Evolutionary conservation across 2,888 invertebrate species (phyloP).

Genomic region (Eugnorisma glareosa): DNA sequence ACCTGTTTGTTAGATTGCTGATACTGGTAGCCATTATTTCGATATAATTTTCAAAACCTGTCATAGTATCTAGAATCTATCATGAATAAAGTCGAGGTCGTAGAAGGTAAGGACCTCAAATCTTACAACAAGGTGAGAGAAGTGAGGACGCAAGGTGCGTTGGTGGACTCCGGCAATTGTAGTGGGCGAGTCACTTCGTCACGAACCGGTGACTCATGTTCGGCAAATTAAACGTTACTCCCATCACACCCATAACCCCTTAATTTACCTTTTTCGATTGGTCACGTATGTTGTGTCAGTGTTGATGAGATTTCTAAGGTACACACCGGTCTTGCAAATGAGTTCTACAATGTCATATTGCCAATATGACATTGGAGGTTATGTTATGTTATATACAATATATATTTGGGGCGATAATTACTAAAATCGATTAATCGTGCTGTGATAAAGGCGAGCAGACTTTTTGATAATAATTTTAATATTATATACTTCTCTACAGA

Average conservation of each 20-base stretch:
- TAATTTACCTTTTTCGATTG: constrained; percentile 37
- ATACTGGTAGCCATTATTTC: constrained; percentile 6
- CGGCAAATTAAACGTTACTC: constrained; percentile 62
- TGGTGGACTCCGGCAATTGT: constrained; percentile 67
- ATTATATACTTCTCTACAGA: background rate
- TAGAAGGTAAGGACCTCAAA: constrained; percentile 75
- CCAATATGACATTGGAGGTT: too few relatives aligned
- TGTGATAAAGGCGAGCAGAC: background rate
- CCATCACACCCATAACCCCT: constrained; percentile 63
- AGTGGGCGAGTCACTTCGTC: constrained; percentile 68
- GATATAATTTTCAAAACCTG: constrained; percentile 52
- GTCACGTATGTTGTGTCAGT: constrained; percentile 42
- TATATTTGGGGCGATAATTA: background rate
- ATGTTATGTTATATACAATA: too few relatives aligned
- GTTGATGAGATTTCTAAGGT: constrained; percentile 35
- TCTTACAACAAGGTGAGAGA: constrained; percentile 73
- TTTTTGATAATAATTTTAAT: background rate
- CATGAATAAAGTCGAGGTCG: constrained; percentile 74
- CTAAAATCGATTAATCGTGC: background rate
- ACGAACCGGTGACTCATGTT: constrained; percentile 67
- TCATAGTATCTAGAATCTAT: constrained; percentile 59
- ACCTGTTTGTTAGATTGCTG: constrained; percentile 2
- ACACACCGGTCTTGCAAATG: background rate
- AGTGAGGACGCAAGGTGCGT: constrained; percentile 70
- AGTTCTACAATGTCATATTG: background rate